Conservation (phyloP, 2,888 invertebrate genomes). For the Oligia latruncula region DNA sequence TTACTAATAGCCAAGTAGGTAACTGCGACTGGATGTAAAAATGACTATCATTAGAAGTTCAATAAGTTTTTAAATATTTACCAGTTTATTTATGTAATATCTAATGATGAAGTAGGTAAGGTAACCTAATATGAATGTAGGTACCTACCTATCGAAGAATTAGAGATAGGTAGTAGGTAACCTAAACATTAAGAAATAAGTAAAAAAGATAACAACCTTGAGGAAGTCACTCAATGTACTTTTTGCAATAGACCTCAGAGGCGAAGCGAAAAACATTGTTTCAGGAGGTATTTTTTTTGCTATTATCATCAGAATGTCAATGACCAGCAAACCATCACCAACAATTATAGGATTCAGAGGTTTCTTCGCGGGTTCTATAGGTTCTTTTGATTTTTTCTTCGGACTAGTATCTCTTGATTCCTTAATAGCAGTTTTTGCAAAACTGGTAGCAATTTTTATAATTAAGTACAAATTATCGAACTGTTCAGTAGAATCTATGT, state of each 20-base stretch:
- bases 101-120: background rate
- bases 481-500: slow-evolving; percentile 70
- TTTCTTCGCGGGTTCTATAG: slow-evolving; percentile 6
- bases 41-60: background rate
- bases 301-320: slow-evolving; percentile 79
- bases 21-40: background rate
- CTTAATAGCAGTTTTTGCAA: slow-evolving; percentile 62
- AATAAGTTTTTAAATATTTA: background rate
- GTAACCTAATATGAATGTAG: background rate
- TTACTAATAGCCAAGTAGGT: background rate
- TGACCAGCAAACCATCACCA: slow-evolving; percentile 80
- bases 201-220: slow-evolving; percentile 69
- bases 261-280: slow-evolving; percentile 78
- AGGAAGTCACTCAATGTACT: slow-evolving; percentile 77
- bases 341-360: slow-evolving; percentile 75
- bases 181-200: background rate
- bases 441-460: slow-evolving; percentile 80
- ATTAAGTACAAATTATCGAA: slow-evolving; percentile 81
- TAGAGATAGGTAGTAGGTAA: background rate
- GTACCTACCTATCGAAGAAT: background rate
- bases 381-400: slow-evolving; percentile 1
- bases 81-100: background rate
- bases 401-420: slow-evolving; percentile 6
- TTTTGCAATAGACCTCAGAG: slow-evolving; percentile 75
- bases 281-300: slow-evolving; percentile 77